Evolutionary conservation across 2,888 invertebrate species (phyloP).

Genomic region (Oxyteleia sp.): DNA sequence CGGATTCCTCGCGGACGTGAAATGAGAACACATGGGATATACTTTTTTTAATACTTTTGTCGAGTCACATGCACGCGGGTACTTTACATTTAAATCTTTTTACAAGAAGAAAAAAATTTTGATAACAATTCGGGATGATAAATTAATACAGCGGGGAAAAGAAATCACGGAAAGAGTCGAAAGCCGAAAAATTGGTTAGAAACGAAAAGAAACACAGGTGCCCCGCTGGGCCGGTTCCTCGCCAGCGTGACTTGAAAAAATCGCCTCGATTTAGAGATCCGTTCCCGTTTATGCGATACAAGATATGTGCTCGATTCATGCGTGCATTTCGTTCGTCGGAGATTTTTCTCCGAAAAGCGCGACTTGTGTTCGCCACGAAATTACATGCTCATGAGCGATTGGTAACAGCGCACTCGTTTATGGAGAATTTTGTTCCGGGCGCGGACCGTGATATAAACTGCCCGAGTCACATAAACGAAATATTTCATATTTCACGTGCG

Average conservation of each 20-base stretch:
- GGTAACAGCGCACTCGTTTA: slow-evolving; percentile 72
- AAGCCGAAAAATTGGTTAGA: slow-evolving; percentile 81
- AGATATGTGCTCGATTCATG: slow-evolving; percentile 70
- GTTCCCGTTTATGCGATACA: slow-evolving; percentile 77
- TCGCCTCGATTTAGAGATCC: slow-evolving; percentile 83
- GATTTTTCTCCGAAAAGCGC: slow-evolving; percentile 75
- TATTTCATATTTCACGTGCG: slow-evolving; percentile 72
- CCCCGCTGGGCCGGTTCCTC: slow-evolving; percentile 83
- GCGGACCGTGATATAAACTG: slow-evolving; percentile 61
- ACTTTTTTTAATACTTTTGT: slow-evolving; percentile 6
- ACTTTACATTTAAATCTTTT: slow-evolving; percentile 39
- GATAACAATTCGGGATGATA: slow-evolving; percentile 59
- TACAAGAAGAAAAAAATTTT: slow-evolving; percentile 8
- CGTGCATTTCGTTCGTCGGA: slow-evolving; percentile 74
- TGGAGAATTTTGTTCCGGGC: slow-evolving; percentile 58
- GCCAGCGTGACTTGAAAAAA: slow-evolving; percentile 81
- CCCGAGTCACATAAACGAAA: slow-evolving; percentile 71
- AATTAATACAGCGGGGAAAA: slow-evolving; percentile 40
- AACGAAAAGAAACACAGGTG: slow-evolving; percentile 85
- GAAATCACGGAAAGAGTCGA: slow-evolving; percentile 60
- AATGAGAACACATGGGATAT: slow-evolving; percentile 3
- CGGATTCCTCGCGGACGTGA: slow-evolving; percentile 15
- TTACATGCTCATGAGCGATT: slow-evolving; percentile 76
- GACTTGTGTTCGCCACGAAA: slow-evolving; percentile 74
- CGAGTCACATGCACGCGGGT: slow-evolving; percentile 23